Percentiles rank a stretch among this genome's conserved stretches.
Conservation (phyloP, 2,113 vertebrate genomes). For the Struthio camelus region DNA sequence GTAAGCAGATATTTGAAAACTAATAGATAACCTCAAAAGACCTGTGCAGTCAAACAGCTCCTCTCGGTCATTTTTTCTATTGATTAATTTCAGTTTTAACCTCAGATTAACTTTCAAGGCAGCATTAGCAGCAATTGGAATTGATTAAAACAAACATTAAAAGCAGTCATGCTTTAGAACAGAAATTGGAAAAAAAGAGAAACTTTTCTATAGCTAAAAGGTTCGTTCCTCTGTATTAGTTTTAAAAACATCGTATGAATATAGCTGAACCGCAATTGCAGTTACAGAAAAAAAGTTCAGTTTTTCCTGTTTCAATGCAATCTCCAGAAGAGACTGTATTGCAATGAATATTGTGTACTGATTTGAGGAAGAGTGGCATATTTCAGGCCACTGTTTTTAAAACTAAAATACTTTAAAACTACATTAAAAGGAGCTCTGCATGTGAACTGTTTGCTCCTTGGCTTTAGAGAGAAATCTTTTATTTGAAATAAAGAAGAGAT, state of each 20-base stretch:
- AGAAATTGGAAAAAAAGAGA: background rate
- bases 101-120: background rate
- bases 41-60: background rate
- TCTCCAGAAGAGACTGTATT: background rate
- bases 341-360: background rate
- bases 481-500: background rate
- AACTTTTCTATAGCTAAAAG: background rate
- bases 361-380: fast-evolving
- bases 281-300: background rate
- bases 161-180: background rate
- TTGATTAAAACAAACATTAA: background rate
- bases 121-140: background rate
- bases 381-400: background rate
- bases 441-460: background rate
- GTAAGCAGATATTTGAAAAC: background rate
- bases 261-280: background rate
- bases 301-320: background rate
- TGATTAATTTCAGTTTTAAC: background rate
- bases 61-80: background rate
- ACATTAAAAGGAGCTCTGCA: background rate
- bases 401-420: background rate
- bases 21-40: background rate
- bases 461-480: background rate
- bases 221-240: background rate
- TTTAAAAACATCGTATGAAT: background rate